Percentiles rank a stretch among this genome's conserved stretches.
Evolutionary conservation across 2,113 vertebrate genomes (phyloP).

Genomic region (Daboia siamensis): DNA sequence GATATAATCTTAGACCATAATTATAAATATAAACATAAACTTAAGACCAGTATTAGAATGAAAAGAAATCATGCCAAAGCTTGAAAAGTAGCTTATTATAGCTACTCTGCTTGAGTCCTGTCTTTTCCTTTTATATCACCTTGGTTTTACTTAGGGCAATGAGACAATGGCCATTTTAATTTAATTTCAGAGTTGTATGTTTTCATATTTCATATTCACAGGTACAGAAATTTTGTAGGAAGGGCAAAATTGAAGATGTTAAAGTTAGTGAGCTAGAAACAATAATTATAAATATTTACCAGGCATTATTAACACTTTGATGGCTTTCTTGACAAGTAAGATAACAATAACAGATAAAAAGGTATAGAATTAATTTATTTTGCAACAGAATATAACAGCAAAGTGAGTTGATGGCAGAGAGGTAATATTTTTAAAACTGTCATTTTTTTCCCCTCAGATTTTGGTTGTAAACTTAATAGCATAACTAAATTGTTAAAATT

Average conservation of each 20-base stretch:
- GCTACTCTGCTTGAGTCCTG: background rate
- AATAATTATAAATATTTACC: slow-evolving; percentile 49
- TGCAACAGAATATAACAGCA: slow-evolving; percentile 57
- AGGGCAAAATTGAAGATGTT: slow-evolving; percentile 51
- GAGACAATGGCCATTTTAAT: slow-evolving; percentile 16
- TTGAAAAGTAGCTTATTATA: background rate
- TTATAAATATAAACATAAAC: background rate
- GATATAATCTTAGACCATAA: background rate
- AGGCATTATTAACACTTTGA: slow-evolving; percentile 55
- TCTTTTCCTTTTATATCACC: slow-evolving; percentile 2
- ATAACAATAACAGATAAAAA: slow-evolving; percentile 58
- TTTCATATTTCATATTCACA: slow-evolving; percentile 39
- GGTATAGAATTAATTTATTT: slow-evolving; percentile 61
- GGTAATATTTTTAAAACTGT: slow-evolving; percentile 42
- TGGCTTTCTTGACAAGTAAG: slow-evolving; percentile 50
- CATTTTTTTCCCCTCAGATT: slow-evolving; percentile 20
- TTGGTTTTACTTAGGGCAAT: slow-evolving; percentile 18
- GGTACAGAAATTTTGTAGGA: slow-evolving; percentile 37
- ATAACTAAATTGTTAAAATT: slow-evolving; percentile 54
- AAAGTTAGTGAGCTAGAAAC: slow-evolving; percentile 40
- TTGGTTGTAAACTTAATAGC: slow-evolving; percentile 31
- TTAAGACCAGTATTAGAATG: background rate
- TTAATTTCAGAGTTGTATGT: slow-evolving; percentile 25
- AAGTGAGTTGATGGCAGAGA: slow-evolving; percentile 50
- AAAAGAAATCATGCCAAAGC: background rate